phyloP scores from a whole-genome alignment of 1,140 invertebrate genomes.

The Diabrotica undecimpunctata region DNA sequence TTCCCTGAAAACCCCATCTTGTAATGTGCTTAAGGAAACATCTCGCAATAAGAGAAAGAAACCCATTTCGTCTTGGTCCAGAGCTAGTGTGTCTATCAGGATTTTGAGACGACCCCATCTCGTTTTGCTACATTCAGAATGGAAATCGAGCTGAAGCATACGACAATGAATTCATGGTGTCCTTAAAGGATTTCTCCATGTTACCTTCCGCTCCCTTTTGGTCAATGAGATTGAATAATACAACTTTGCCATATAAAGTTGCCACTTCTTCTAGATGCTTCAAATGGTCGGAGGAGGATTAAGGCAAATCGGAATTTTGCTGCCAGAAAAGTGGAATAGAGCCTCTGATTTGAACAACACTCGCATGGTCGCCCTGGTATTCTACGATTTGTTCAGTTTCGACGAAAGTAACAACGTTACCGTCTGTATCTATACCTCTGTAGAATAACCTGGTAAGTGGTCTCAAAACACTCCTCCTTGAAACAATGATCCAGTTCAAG shows the following conservation, averaged over 20 bases:
- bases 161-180: slow-evolving; percentile 55
- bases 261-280: slow-evolving; percentile 76
- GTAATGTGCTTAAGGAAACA: slow-evolving; percentile 67
- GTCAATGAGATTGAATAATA: slow-evolving; percentile 90
- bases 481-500: slow-evolving; percentile 85
- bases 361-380: slow-evolving; percentile 70
- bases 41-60: slow-evolving; percentile 79
- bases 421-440: slow-evolving; percentile 77
- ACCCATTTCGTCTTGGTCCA: slow-evolving; percentile 84
- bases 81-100: slow-evolving; percentile 79
- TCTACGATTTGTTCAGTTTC: slow-evolving; percentile 88
- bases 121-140: slow-evolving; percentile 94
- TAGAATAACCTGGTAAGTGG: slow-evolving; percentile 78
- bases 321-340: slow-evolving; percentile 96
- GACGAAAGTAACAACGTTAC: slow-evolving; percentile 95
- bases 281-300: slow-evolving; percentile 79
- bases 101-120: slow-evolving; percentile 88
- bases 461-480: slow-evolving; percentile 73
- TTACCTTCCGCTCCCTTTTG: slow-evolving; percentile 74
- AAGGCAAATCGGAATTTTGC: slow-evolving; percentile 91
- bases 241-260: slow-evolving; percentile 81
- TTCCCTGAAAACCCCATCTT: slow-evolving; percentile 85
- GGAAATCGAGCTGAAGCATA: slow-evolving; percentile 86
- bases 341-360: slow-evolving; percentile 90
- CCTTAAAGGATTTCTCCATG: slow-evolving; percentile 70